Percentiles rank a stretch among this genome's conserved stretches.
Conservation (phyloP, 2,888 invertebrate genomes). For the Oscheius myriophilus region DNA sequence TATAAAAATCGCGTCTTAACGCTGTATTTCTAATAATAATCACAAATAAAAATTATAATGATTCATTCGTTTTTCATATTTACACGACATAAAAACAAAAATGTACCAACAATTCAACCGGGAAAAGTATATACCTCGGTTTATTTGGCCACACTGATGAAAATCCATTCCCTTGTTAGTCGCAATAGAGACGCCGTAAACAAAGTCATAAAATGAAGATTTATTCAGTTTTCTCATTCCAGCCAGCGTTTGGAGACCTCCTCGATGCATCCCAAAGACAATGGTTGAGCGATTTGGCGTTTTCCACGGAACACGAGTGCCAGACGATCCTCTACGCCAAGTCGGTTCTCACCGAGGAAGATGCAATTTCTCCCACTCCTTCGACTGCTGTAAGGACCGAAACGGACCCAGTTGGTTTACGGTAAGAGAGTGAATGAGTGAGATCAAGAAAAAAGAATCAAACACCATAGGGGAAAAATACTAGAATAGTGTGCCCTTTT, state of each 20-base stretch:
- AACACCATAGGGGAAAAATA: too few species aligned
- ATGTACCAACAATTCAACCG: too few species aligned
- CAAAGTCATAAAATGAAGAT: background rate
- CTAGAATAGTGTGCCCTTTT: too few species aligned
- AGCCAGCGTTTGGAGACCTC: conserved; percentile 4
- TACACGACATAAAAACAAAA: too few species aligned
- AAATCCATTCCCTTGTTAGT: too few species aligned
- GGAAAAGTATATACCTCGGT: too few species aligned
- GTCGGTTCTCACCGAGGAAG: conserved; percentile 39
- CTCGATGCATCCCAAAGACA: conserved; percentile 34
- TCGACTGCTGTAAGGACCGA: background rate
- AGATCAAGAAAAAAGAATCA: background rate
- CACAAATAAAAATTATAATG: too few species aligned
- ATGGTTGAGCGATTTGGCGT: conserved; percentile 47
- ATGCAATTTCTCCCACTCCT: background rate
- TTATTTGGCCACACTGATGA: too few species aligned
- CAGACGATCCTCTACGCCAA: conserved; percentile 64
- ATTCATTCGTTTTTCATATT: too few species aligned
- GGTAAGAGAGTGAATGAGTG: background rate
- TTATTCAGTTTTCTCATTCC: background rate
- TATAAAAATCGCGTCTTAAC: too few species aligned
- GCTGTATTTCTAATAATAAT: too few species aligned
- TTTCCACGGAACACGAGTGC: conserved; percentile 55
- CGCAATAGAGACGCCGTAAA: too few species aligned
- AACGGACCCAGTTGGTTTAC: background rate